A percentile compares a stretch with the other conserved stretches of the same genome.
These are phyloP conservation scores for Tetrax tetrax DNA, from an alignment of 2,113 vertebrate species.

Conservation along the genomic window DNA sequence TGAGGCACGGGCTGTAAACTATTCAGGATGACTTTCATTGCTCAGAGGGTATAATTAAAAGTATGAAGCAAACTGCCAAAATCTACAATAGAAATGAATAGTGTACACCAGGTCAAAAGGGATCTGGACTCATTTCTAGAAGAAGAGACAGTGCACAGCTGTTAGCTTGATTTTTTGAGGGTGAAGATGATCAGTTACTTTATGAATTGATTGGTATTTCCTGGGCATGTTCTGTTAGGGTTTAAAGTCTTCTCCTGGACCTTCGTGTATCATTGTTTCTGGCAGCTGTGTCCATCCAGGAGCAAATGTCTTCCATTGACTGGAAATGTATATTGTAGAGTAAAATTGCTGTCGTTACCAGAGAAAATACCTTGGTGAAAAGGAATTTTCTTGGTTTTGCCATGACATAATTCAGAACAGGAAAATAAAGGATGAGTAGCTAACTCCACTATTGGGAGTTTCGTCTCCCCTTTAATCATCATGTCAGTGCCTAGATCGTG, in stretches of 20 bases:
- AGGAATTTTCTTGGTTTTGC: neutral
- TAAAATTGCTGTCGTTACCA: neutral
- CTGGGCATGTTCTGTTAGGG: constrained; percentile 37
- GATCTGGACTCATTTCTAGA: constrained; percentile 61
- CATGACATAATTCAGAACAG: neutral
- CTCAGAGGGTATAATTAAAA: constrained; percentile 50
- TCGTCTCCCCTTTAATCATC: neutral
- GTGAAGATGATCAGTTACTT: constrained; percentile 68
- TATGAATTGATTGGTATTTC: constrained; percentile 73
- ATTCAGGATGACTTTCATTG: constrained; percentile 40
- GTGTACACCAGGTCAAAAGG: constrained; percentile 63
- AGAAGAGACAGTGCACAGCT: constrained; percentile 69
- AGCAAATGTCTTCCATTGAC: neutral
- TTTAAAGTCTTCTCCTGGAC: constrained; percentile 38
- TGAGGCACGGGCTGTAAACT: neutral
- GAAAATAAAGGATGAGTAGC: neutral
- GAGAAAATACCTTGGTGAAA: neutral
- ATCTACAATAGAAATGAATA: constrained; percentile 56
- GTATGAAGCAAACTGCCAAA: constrained; percentile 64
- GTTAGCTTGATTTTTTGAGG: constrained; percentile 61
- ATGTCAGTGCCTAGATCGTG: neutral
- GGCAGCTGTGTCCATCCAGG: neutral
- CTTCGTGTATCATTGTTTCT: constrained; percentile 15
- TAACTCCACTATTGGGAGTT: neutral
- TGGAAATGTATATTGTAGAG: neutral